phyloP scores from a whole-genome alignment of 2,888 invertebrate species.

The Dryocosmus kuriphilus region DNA sequence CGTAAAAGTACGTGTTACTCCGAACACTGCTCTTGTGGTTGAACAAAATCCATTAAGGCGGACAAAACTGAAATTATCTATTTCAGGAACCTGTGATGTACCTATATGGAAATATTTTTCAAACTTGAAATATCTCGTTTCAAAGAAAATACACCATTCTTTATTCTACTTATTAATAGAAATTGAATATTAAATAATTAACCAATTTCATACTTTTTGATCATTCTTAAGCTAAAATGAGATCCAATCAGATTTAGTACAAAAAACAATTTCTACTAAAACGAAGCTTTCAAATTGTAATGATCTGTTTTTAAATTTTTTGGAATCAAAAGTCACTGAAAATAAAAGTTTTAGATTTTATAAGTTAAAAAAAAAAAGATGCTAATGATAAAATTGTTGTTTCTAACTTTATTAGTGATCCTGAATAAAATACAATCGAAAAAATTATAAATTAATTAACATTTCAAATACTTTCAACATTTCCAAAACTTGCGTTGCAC shows the following conservation, averaged over 20 bases:
- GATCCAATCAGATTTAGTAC: not conserved
- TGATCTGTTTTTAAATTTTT: no score
- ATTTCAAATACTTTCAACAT: slow-evolving; percentile 21
- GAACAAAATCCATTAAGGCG: slow-evolving; percentile 3
- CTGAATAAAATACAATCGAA: not conserved
- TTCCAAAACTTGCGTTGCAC: slow-evolving; percentile 13
- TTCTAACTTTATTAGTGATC: not conserved
- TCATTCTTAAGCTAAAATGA: not conserved
- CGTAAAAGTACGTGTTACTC: not conserved
- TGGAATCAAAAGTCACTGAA: no score
- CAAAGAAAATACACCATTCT: not conserved
- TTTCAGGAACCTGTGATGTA: slow-evolving; percentile 34
- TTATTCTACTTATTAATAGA: not conserved
- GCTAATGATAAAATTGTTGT: not conserved
- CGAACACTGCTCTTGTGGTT: not conserved
- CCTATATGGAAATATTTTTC: slow-evolving; percentile 10
- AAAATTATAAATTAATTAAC: not conserved
- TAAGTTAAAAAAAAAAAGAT: not conserved
- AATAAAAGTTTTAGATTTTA: not conserved
- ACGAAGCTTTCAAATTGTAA: no score
- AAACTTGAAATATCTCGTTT: slow-evolving; percentile 7
- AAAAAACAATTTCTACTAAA: not conserved
- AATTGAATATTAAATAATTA: not conserved
- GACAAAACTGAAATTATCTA: slow-evolving; percentile 30
- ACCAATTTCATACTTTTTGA: not conserved